phyloP scores from a whole-genome alignment of 2,888 invertebrate species.

The Lypha dubia region DNA sequence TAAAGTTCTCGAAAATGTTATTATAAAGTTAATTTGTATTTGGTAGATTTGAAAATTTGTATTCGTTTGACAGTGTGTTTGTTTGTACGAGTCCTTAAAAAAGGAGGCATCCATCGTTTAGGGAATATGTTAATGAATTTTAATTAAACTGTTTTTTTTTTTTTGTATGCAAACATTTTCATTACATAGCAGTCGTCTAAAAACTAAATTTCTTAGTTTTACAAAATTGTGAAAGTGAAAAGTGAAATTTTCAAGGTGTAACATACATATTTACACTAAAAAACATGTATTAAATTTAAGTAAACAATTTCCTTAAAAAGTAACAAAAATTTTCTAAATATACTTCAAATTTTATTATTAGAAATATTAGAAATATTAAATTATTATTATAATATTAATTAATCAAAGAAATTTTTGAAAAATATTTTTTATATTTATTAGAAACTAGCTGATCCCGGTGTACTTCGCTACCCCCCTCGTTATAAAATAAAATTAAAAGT shows the following conservation, averaged over 20 bases:
- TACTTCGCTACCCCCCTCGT: no score
- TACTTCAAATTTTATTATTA: no score
- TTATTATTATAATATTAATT: no score
- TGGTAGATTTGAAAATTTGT: constrained; percentile 2
- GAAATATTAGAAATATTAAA: no score
- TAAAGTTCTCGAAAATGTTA: constrained; percentile 30
- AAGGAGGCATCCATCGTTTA: constrained; percentile 31
- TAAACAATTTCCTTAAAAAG: no score
- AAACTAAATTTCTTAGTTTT: constrained; percentile 29
- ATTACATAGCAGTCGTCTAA: constrained; percentile 26
- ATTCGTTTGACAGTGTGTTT: not conserved
- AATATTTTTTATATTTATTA: no score
- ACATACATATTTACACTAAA: not conserved
- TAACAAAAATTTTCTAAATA: no score
- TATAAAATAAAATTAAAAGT: no score
- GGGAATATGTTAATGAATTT: constrained; percentile 61
- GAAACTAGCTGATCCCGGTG: no score
- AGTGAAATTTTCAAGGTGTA: constrained; percentile 40
- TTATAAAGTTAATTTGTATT: not conserved
- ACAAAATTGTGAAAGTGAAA: constrained; percentile 40
- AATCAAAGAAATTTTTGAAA: no score
- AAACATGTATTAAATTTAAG: no score
- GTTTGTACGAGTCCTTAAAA: not conserved
- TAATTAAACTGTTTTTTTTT: constrained; percentile 59
- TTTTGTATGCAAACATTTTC: constrained; percentile 57